These are phyloP conservation scores for Acleris sparsana DNA, from an alignment of 2,888 invertebrate genomes.

Conservation along the genomic window DNA sequence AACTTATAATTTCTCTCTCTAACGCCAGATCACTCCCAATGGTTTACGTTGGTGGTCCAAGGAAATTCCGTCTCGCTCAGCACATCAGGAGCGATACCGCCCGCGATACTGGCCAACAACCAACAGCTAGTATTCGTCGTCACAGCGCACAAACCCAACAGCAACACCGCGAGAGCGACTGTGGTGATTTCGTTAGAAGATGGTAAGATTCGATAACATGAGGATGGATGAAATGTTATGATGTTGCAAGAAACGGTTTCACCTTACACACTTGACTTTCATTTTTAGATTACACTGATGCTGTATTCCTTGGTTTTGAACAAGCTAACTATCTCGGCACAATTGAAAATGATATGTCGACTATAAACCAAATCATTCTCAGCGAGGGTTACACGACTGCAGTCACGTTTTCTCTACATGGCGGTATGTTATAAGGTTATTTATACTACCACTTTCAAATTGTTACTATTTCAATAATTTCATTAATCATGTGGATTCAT, in stretches of 20 bases:
- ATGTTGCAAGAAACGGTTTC: not conserved
- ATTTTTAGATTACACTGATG: conserved; percentile 17
- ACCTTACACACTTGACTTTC: not conserved
- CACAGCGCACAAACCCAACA: conserved; percentile 36
- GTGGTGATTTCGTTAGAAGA: conserved; percentile 5
- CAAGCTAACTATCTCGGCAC: conserved; percentile 41
- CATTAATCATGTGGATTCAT: not conserved
- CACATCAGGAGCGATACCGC: conserved; percentile 26
- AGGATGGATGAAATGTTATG: not conserved
- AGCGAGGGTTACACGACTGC: conserved; percentile 36
- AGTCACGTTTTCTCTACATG: conserved; percentile 44
- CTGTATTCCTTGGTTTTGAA: conserved; percentile 41
- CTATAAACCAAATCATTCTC: conserved; percentile 36
- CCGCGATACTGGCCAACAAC: conserved; percentile 37
- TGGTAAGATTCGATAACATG: conserved; percentile 1
- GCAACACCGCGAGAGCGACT: conserved; percentile 37
- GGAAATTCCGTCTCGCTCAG: conserved; percentile 25
- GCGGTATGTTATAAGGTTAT: conserved; percentile 43
- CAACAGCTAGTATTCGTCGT: conserved; percentile 40
- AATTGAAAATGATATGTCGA: conserved; percentile 29
- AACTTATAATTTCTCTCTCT: not conserved
- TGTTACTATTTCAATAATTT: not conserved
- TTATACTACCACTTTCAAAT: not conserved
- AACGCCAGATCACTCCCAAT: conserved; percentile 35
- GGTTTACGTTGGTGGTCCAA: conserved; percentile 16